These are phyloP conservation scores for Catocala sponsa DNA, from an alignment of 2,888 invertebrate genomes.

Conservation along the genomic window DNA sequence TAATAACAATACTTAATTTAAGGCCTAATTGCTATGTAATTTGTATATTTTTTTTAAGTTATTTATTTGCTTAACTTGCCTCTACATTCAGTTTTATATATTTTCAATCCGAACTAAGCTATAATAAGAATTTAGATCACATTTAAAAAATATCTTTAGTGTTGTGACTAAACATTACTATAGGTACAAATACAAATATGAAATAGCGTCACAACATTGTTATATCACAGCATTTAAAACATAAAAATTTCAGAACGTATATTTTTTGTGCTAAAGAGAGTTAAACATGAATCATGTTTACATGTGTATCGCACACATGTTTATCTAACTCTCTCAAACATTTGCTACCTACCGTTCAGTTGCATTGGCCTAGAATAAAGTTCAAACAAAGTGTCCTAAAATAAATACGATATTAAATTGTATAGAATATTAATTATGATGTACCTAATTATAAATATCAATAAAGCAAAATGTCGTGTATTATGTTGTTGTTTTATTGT, in stretches of 20 bases:
- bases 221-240: too few relatives aligned
- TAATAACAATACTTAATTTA: constrained; percentile 35
- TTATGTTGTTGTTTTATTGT: constrained; percentile 17
- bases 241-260: too few relatives aligned
- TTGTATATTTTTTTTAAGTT: constrained; percentile 50
- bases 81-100: constrained; percentile 17
- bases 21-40: constrained; percentile 41
- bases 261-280: too few relatives aligned
- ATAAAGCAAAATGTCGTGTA: constrained; percentile 48
- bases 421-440: constrained; percentile 41
- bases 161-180: too few relatives aligned
- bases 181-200: too few relatives aligned
- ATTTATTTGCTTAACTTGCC: constrained; percentile 52
- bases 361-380: constrained; percentile 36
- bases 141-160: too few relatives aligned
- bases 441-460: constrained; percentile 45
- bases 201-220: too few relatives aligned
- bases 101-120: background rate
- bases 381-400: constrained; percentile 36
- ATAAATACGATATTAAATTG: constrained; percentile 34
- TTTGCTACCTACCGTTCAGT: background rate
- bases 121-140: background rate
- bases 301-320: too few relatives aligned
- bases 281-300: too few relatives aligned
- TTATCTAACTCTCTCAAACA: too few relatives aligned